Evolutionary conservation across 2,113 vertebrate genomes (phyloP).

Genomic region (Periophthalmodon schlosseri): DNA sequence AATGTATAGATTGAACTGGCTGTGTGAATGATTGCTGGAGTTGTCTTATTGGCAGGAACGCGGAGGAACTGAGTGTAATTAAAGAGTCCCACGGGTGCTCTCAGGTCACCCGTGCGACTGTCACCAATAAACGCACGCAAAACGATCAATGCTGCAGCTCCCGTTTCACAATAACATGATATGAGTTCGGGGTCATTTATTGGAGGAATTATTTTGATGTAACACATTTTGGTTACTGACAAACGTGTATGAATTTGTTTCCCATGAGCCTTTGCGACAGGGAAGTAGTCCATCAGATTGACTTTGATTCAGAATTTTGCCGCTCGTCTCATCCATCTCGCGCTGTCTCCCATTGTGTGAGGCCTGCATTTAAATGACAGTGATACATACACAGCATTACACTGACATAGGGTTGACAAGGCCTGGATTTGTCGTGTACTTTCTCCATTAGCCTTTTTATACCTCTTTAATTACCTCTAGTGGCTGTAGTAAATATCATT

Average conservation of each 20-base stretch:
- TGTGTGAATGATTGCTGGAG: conserved; percentile 65
- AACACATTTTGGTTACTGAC: conserved; percentile 42
- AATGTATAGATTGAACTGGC: conserved; percentile 62
- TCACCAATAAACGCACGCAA: conserved; percentile 60
- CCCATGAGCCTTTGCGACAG: conserved; percentile 20
- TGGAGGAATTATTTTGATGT: conserved; percentile 10
- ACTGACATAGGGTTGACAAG: conserved; percentile 64
- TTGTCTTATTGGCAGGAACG: conserved; percentile 61
- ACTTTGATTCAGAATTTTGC: conserved; percentile 66
- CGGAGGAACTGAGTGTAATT: conserved; percentile 62
- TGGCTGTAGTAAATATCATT: neutral
- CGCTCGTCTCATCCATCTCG: conserved; percentile 66
- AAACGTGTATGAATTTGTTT: conserved; percentile 17
- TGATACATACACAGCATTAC: conserved; percentile 64
- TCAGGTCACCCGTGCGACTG: conserved; percentile 61
- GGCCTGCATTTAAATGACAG: conserved; percentile 65
- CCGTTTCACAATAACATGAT: conserved; percentile 45
- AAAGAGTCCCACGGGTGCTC: conserved; percentile 65
- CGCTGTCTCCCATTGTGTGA: conserved; percentile 55
- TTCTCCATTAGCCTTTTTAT: neutral
- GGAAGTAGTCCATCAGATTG: conserved; percentile 67
- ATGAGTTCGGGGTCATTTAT: neutral
- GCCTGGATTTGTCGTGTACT: conserved; percentile 11
- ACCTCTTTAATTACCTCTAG: neutral
- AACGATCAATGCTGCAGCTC: conserved; percentile 56